Evolutionary conservation across 2,113 vertebrate genomes (phyloP), one percentile per base, ranked within the genome.

Genomic region (Circaetus cinerascens): DNA sequence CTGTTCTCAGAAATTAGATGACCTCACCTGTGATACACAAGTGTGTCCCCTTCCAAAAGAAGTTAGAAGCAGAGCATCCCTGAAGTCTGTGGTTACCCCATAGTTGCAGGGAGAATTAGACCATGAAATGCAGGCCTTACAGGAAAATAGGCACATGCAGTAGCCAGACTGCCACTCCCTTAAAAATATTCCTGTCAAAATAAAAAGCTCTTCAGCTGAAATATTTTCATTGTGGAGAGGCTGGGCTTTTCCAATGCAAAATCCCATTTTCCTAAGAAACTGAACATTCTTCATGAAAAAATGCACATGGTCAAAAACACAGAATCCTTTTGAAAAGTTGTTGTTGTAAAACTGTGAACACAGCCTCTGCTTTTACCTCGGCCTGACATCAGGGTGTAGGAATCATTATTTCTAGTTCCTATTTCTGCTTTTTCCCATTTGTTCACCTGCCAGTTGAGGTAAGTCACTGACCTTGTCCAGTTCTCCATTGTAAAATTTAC

Each of bases 181-280:
- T 51, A 38, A 76, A 76, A 22, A 23, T 46, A 60, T 34, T 59
- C 11, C 1, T 2, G 7, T 73, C 21, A 43, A 51, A 79, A 53
- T 34, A 77, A 63, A 67, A 83, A 51, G 0, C 4, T n/a, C 6
- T 59, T 73, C 6, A 55, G 45, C 5, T 50, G 43, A 76, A 83
- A 45, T 2, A 17, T 66, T 80, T 76, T 56, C 15, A 19, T 15
- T 69, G 11, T 0, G 2, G 34, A 57, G 8, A 34, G 1, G 1
- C 4, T 40, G 19, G 21, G 0, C 9, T 80, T 89, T 80, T 86
- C 25, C 43, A 66, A 13, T 7, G 8, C 27, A 48, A 90, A 85
- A 78, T n/a, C 15, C 5, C 1, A 32, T 74, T 92, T 92, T 72
- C 40, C 27, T 36, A 19, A 59, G 32, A 75, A 86, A 55, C 1